Conservation (phyloP, 2,113 vertebrate species). For the Myrmophylax atrothorax region DNA sequence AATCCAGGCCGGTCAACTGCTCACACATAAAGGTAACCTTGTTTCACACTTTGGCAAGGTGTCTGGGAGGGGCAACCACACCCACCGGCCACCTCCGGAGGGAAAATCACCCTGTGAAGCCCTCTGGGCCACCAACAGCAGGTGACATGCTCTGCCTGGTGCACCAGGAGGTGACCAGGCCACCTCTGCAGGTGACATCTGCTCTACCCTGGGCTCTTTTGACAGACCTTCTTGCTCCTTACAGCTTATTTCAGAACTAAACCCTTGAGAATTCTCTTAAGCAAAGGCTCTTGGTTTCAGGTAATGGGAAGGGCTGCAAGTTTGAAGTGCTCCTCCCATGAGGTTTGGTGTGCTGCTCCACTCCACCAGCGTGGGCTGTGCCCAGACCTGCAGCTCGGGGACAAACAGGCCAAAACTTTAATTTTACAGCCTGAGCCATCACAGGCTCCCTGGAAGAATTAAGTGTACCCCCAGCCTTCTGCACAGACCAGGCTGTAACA, state of each 20-base stretch:
- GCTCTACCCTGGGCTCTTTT: not conserved
- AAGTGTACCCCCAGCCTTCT: not conserved
- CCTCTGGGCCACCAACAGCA: not conserved
- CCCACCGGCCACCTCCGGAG: not conserved
- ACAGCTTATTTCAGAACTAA: not conserved
- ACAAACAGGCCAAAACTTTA: not conserved
- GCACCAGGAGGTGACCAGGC: not conserved
- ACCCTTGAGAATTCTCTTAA: not conserved
- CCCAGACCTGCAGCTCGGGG: not conserved
- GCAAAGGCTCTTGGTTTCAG: not conserved
- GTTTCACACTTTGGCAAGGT: not conserved
- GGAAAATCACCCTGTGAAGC: not conserved
- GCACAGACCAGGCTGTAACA: not conserved
- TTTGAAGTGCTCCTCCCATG: not conserved
- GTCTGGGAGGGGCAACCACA: not conserved
- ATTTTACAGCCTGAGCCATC: not conserved
- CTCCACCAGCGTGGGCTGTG: not conserved
- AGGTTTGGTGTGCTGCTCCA: not conserved
- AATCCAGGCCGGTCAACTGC: not conserved
- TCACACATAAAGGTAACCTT: not conserved
- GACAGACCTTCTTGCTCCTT: not conserved
- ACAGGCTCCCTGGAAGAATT: not conserved
- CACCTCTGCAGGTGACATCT: not conserved
- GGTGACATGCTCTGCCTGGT: rapidly evolving
- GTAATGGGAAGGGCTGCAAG: not conserved